Conservation (phyloP, 2,888 invertebrate genomes). For the Chrysina gloriosa region DNA sequence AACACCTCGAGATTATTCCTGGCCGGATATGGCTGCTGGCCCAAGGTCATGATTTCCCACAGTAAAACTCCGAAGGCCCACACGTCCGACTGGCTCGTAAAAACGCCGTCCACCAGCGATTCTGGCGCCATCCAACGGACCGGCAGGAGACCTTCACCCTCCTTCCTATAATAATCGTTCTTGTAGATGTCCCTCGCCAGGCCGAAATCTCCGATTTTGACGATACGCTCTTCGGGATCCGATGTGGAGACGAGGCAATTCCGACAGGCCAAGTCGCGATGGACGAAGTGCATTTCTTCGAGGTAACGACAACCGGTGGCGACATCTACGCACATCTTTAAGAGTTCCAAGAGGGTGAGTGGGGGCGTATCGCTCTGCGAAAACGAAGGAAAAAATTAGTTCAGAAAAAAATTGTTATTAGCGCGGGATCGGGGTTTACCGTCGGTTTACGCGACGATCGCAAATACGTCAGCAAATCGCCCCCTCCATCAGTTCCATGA, state of each 20-base stretch:
- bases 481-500: constrained; percentile 99
- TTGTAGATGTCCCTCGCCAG: constrained; percentile 96
- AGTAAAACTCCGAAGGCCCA: constrained; percentile 95
- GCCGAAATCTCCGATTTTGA: constrained; percentile 98
- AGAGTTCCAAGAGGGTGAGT: constrained; percentile 83
- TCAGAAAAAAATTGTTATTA: neutral
- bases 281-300: constrained; percentile 97
- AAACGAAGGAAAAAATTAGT: neutral
- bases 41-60: constrained; percentile 97
- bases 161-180: constrained; percentile 97
- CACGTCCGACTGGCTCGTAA: constrained; percentile 96
- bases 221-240: constrained; percentile 78
- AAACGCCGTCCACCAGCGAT: constrained; percentile 94
- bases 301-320: constrained; percentile 95
- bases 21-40: constrained; percentile 96
- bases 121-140: constrained; percentile 99
- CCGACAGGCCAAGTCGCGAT: constrained; percentile 94
- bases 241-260: constrained; percentile 91
- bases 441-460: constrained; percentile 82
- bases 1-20: constrained; percentile 92
- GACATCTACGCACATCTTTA: constrained; percentile 95
- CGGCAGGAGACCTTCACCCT: constrained; percentile 89
- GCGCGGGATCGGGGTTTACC: constrained; percentile 62
- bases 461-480: constrained; percentile 92
- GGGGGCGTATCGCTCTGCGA: constrained; percentile 72